Percentiles rank a stretch among this genome's conserved stretches.
Evolutionary conservation across 2,113 vertebrate genomes (phyloP).

Genomic region (Psophia crepitans): DNA sequence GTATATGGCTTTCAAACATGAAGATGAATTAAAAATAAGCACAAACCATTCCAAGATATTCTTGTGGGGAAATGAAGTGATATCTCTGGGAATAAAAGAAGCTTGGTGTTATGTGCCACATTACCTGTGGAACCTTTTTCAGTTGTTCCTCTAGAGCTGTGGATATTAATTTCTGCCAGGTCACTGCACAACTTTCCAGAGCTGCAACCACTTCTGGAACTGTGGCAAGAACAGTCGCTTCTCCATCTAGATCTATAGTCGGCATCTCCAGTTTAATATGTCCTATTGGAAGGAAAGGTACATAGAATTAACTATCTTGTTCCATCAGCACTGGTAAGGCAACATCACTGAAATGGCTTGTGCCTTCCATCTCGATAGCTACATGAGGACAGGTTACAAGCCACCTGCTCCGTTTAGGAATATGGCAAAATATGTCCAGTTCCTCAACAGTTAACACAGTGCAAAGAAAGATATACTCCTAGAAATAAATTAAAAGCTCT

Average conservation of each 20-base stretch:
- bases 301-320: not conserved
- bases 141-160: slow-evolving; percentile 77
- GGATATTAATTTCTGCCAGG: slow-evolving; percentile 86
- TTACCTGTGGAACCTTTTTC: slow-evolving; percentile 85
- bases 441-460: not conserved
- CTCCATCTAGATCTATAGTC: slow-evolving; percentile 74
- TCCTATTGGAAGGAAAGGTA: slow-evolving; percentile 55
- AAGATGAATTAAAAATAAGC: not conserved
- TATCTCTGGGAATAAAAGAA: not conserved
- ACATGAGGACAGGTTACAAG: not conserved
- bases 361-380: not conserved
- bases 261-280: slow-evolving; percentile 83
- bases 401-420: not conserved
- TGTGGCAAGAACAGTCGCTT: slow-evolving; percentile 65
- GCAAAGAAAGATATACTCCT: not conserved
- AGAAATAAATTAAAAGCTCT: not conserved
- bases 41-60: not conserved
- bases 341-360: not conserved
- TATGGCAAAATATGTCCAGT: not conserved
- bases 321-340: rapidly evolving
- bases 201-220: slow-evolving; percentile 69
- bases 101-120: not conserved
- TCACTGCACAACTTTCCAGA: slow-evolving; percentile 81
- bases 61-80: not conserved
- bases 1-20: not conserved